Percentiles rank a stretch among this genome's conserved stretches.
phyloP scores from a whole-genome alignment of 2,888 invertebrate genomes.

The Conomelus anceps region DNA sequence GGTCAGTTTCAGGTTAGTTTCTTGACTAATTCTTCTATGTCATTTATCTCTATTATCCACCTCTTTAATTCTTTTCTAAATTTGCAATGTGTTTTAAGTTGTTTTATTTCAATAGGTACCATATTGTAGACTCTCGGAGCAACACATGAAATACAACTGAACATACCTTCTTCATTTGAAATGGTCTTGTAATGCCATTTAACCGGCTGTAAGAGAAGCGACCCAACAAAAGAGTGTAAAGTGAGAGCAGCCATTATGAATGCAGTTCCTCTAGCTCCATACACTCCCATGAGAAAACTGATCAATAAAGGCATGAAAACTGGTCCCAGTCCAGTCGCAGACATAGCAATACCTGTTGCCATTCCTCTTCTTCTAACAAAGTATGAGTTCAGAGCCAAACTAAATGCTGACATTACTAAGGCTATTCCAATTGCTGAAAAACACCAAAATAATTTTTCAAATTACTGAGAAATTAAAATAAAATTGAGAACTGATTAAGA shows the following conservation, averaged over 20 bases:
- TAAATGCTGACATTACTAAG: constrained; percentile 54
- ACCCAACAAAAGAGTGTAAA: constrained; percentile 54
- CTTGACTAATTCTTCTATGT: no score
- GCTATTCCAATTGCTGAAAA: constrained; percentile 57
- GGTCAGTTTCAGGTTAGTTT: no score
- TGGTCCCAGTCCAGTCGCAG: constrained; percentile 59
- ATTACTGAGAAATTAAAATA: neutral
- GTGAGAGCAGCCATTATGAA: constrained; percentile 55
- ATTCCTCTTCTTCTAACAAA: constrained; percentile 55
- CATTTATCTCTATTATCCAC: no score
- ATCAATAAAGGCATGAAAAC: constrained; percentile 58
- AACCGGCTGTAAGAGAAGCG: constrained; percentile 57
- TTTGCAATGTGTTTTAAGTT: no score
- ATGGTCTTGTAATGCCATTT: constrained; percentile 56
- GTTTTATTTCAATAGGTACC: no score
- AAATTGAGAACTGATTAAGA: neutral
- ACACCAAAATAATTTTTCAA: neutral
- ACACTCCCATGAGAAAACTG: constrained; percentile 49
- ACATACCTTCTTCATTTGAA: constrained; percentile 26
- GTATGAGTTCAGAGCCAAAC: constrained; percentile 58
- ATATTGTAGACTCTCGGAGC: no score
- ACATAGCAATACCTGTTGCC: constrained; percentile 57
- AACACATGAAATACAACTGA: no score
- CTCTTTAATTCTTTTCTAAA: no score
- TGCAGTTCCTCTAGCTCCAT: constrained; percentile 55